Evolutionary conservation across 2,888 invertebrate genomes (phyloP), one percentile per base, ranked within the genome.

Genomic region (Ormyrus labotus): DNA sequence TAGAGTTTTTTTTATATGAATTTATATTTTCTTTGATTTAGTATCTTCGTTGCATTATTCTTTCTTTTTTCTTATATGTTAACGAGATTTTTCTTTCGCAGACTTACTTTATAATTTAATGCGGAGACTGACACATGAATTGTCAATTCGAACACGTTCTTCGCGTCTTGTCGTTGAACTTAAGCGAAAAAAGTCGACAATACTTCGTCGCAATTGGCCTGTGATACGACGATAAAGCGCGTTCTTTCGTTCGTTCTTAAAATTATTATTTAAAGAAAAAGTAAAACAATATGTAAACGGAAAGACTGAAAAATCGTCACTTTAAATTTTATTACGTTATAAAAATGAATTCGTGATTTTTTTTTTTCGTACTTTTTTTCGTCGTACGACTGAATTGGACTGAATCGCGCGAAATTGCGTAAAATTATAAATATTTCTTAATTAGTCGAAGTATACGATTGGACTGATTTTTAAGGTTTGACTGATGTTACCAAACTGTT

Each of bases 401-500:
- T 76, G 78, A 80, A 77, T 82, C 72, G 74, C 60, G 77, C 74
- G 74, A 82, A 78, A 82, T 34, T 34, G 34, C 34, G 34, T 34
- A 34, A 34, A 34, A 34, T 34, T 34, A 68, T 76, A 53, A 55
- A 63, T 77, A 78, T 80, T 78, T 82, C 68, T 80, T 82, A 78
- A 70, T 82, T 80, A 80, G 80, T 82, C 82, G 74, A 82, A 80
- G 75, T 80, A 82, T 89, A 87, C 87, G 87, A 89, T 89, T 88
- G 87, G 89, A 90, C 90, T 90, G 88, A 90, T 87, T 87, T 85
- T 86, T 84, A 87, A 87, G 86, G 87, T 87, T 89, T 88, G 90
- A 90, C 90, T 90, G 90, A 90, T 90, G 90, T 90, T 90, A 90
- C 90, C 90, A 90, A 90, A 90, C 89, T 88, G 87, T 89, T 89